Evolutionary conservation across 2,888 invertebrate genomes (phyloP).

Genomic region (Calephelis perditalis): DNA sequence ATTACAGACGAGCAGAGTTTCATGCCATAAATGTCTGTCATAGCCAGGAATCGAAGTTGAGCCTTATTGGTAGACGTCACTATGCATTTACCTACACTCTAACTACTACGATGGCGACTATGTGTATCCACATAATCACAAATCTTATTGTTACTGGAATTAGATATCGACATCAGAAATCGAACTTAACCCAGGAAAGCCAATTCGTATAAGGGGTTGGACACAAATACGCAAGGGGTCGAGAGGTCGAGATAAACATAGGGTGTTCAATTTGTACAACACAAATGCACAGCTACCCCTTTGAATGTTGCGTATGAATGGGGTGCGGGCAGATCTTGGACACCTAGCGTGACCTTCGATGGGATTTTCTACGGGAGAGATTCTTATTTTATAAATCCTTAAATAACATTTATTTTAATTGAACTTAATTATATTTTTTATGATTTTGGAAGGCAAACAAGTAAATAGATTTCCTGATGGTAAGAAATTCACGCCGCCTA

Average conservation of each 20-base stretch:
- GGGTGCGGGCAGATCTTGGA: slow-evolving; percentile 10
- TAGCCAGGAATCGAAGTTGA: too few relatives aligned
- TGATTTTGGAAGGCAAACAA: too few relatives aligned
- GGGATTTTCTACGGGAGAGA: slow-evolving; percentile 12
- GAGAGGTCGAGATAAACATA: slow-evolving; percentile 66
- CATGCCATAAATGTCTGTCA: too few relatives aligned
- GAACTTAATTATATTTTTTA: too few relatives aligned
- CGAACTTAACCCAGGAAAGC: slow-evolving; percentile 63
- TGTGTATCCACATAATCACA: not conserved
- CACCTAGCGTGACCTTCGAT: slow-evolving; percentile 10
- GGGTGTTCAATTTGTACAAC: slow-evolving; percentile 71
- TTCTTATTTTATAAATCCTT: not conserved
- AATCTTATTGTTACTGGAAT: slow-evolving; percentile 1
- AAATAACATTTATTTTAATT: not conserved
- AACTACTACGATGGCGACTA: too few relatives aligned
- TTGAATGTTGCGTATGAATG: slow-evolving; percentile 25
- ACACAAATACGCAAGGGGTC: slow-evolving; percentile 66
- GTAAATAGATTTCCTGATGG: too few relatives aligned
- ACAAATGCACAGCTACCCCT: slow-evolving; percentile 58
- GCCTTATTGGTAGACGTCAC: too few relatives aligned
- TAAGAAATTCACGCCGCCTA: too few relatives aligned
- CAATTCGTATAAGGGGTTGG: slow-evolving; percentile 62
- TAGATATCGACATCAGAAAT: slow-evolving; percentile 37
- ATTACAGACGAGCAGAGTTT: too few relatives aligned
- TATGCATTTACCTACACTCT: too few relatives aligned